phyloP scores from a whole-genome alignment of 2,888 invertebrate species.

The Arge pagana region DNA sequence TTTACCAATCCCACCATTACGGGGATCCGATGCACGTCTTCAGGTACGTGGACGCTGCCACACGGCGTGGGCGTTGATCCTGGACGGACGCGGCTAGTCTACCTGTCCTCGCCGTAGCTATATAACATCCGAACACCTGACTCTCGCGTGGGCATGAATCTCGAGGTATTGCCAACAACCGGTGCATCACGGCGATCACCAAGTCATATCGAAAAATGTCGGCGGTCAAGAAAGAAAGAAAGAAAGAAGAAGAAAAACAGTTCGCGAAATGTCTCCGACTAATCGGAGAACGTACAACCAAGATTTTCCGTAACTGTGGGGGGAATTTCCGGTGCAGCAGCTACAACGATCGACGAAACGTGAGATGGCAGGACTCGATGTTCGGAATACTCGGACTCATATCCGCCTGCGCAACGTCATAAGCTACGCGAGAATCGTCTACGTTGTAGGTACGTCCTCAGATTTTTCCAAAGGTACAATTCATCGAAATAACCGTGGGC shows the following conservation, averaged over 20 bases:
- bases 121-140: constrained; percentile 39
- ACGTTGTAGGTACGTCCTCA: too few species aligned
- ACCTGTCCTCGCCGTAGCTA: constrained; percentile 23
- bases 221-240: constrained; percentile 3
- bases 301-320: constrained; percentile 12
- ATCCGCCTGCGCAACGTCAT: too few species aligned
- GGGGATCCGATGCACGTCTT: constrained; percentile 20
- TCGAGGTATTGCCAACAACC: constrained; percentile 29
- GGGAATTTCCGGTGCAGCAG: too few species aligned
- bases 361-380: too few species aligned
- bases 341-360: too few species aligned
- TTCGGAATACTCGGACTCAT: too few species aligned
- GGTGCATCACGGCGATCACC: constrained; percentile 16
- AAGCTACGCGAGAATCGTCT: too few species aligned
- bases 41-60: constrained; percentile 13
- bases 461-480: too few species aligned
- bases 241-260: constrained; percentile 16
- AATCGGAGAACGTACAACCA: constrained; percentile 19
- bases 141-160: constrained; percentile 27
- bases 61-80: constrained; percentile 25
- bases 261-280: constrained; percentile 2
- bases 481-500: too few species aligned
- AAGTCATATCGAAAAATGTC: constrained; percentile 18
- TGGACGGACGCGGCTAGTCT: constrained; percentile 14
- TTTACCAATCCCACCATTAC: constrained; percentile 42